A percentile compares a stretch with the other conserved stretches of the same genome.
phyloP scores from a whole-genome alignment of 2,888 invertebrate genomes.

The Xylocampa areola region DNA sequence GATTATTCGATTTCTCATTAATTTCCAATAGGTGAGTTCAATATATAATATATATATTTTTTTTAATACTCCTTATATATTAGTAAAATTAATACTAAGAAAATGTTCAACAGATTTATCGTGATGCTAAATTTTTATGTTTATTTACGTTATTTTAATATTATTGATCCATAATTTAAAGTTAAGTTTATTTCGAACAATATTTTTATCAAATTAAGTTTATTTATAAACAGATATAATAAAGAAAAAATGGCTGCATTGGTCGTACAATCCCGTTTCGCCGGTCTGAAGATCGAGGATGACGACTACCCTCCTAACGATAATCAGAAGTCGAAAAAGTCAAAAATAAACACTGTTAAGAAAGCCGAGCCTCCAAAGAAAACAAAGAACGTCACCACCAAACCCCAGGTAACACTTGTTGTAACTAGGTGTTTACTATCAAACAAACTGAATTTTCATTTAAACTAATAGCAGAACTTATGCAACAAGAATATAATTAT shows the following conservation, averaged over 20 bases:
- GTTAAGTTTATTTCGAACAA: background rate
- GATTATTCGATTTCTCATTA: slow-evolving; percentile 21
- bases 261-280: slow-evolving; percentile 93
- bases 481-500: too few relatives aligned
- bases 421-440: background rate
- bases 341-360: slow-evolving; percentile 70
- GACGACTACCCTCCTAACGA: slow-evolving; percentile 88
- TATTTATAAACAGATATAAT: slow-evolving; percentile 34
- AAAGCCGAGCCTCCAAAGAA: slow-evolving; percentile 80
- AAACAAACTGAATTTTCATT: too few relatives aligned
- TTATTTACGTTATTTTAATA: slow-evolving; percentile 5
- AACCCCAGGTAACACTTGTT: slow-evolving; percentile 69
- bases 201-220: slow-evolving; percentile 3
- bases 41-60: background rate
- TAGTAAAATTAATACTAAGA: background rate
- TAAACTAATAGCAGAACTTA: too few relatives aligned
- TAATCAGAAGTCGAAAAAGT: slow-evolving; percentile 81
- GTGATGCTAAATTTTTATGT: slow-evolving; percentile 5
- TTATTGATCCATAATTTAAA: background rate
- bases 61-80: background rate
- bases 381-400: slow-evolving; percentile 66
- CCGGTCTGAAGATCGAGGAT: slow-evolving; percentile 93
- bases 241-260: slow-evolving; percentile 89
- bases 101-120: background rate
- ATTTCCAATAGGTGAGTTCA: slow-evolving; percentile 33